Evolutionary conservation across 2,797 vertebrate genomes (phyloP).

Genomic region (Myotis vivesi): DNA sequence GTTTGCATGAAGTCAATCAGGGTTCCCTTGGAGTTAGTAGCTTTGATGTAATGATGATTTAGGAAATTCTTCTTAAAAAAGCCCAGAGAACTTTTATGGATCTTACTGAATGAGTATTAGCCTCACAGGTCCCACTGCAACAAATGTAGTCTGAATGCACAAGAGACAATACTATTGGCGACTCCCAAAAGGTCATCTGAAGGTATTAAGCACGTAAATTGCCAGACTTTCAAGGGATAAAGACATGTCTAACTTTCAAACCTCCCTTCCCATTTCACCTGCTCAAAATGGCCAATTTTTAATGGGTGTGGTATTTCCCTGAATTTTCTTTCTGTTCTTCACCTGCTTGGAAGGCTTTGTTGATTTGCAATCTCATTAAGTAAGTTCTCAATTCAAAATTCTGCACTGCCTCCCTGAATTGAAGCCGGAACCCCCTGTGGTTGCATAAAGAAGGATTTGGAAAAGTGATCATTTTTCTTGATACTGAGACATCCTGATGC

Average conservation of each 20-base stretch:
- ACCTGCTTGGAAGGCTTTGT: neutral
- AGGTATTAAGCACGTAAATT: neutral
- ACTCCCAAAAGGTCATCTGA: neutral
- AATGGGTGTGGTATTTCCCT: neutral
- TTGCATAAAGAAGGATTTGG: neutral
- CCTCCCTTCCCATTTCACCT: neutral
- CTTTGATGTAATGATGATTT: neutral
- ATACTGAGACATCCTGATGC: neutral
- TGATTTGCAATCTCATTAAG: conserved; percentile 24
- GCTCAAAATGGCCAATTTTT: neutral
- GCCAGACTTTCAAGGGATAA: neutral
- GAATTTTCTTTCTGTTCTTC: neutral
- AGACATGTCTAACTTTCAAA: neutral
- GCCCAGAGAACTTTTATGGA: neutral
- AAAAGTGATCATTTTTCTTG: neutral
- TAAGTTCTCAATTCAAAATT: conserved; percentile 43
- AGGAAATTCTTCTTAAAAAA: neutral
- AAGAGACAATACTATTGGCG: neutral
- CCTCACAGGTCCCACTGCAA: neutral
- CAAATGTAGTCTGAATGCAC: neutral
- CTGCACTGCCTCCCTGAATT: neutral
- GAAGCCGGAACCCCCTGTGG: neutral
- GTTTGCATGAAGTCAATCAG: neutral
- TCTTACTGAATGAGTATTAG: neutral
- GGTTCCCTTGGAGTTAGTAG: neutral